Conservation (phyloP, 1,140 invertebrate species). For the Ctenoplectra terminalis region DNA sequence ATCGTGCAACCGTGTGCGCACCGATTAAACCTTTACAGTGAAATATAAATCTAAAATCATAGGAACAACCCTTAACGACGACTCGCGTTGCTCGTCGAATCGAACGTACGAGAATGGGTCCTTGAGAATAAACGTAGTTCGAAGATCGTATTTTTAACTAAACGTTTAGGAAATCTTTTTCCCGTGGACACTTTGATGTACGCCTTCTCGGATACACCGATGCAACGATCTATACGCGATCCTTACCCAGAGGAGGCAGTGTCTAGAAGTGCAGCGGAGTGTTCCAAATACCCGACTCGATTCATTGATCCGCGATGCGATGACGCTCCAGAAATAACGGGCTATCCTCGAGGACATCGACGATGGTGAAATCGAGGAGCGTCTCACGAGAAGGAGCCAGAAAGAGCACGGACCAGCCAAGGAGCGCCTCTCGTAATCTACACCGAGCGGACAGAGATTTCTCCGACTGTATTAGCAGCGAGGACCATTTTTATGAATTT, state of each 20-base stretch:
- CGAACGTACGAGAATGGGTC: too few species aligned
- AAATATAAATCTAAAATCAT: too few species aligned
- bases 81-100: too few species aligned
- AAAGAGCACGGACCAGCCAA: neutral
- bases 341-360: neutral
- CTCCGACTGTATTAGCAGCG: neutral
- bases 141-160: neutral
- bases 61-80: too few species aligned
- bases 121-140: too few species aligned
- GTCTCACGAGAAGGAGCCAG: neutral
- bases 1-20: too few species aligned
- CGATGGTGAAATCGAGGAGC: too few species aligned
- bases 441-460: neutral
- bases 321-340: constrained; percentile 21
- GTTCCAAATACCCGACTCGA: constrained; percentile 9
- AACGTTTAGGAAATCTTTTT: neutral
- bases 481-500: neutral
- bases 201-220: neutral
- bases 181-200: neutral
- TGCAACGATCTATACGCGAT: neutral
- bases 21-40: too few species aligned
- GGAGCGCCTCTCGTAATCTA: neutral
- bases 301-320: constrained; percentile 14
- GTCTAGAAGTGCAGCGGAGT: neutral
- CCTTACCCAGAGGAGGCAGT: neutral